These are phyloP conservation scores for Phrynocephalus forsythii DNA, from an alignment of 2,797 vertebrate genomes.

Conservation along the genomic window DNA sequence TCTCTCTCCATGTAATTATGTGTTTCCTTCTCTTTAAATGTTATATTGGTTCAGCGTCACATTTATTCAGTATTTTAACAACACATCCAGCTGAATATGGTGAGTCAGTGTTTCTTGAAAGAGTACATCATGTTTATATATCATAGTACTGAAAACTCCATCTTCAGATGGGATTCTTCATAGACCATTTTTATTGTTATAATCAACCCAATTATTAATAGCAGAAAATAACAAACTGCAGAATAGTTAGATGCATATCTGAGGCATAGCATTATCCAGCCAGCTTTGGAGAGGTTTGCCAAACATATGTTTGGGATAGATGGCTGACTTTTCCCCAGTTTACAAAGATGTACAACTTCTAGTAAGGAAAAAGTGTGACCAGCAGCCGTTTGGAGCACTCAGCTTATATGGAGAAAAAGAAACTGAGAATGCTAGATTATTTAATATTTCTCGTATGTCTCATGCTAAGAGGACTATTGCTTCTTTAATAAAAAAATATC, in stretches of 20 bases:
- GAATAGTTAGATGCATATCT: conserved; percentile 4
- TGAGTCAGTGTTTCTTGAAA: neutral
- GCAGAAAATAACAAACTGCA: conserved; percentile 2
- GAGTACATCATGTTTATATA: neutral
- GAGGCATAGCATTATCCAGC: neutral
- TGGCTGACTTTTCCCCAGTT: neutral
- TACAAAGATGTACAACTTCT: neutral
- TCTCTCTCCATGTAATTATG: neutral
- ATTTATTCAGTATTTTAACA: neutral
- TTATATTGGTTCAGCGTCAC: neutral
- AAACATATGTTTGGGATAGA: conserved; percentile 15
- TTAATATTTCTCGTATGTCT: neutral
- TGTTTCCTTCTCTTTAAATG: neutral
- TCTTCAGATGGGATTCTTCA: neutral
- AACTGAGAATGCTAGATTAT: neutral
- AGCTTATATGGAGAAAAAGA: neutral
- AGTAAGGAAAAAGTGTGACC: neutral
- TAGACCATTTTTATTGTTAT: conserved; percentile 4
- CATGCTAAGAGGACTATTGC: neutral
- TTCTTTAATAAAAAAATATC: neutral
- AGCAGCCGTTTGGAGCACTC: neutral
- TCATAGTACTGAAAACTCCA: neutral
- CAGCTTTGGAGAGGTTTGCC: conserved; percentile 9
- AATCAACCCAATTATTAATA: conserved; percentile 23
- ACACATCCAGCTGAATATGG: neutral